Evolutionary conservation across 2,113 vertebrate genomes (phyloP).

Genomic region (Phaethon lepturus): DNA sequence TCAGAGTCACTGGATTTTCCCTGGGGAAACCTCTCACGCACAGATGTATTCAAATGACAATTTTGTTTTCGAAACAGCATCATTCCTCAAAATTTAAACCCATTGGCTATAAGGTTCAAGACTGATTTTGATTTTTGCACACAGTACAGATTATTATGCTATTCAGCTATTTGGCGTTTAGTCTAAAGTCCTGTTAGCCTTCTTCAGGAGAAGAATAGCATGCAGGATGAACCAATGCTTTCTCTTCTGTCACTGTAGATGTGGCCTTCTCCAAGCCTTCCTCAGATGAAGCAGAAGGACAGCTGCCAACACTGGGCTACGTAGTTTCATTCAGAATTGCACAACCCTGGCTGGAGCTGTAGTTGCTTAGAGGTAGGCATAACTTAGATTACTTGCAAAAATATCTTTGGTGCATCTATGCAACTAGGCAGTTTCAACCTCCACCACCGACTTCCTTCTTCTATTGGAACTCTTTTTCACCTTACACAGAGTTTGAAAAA

Average conservation of each 20-base stretch:
- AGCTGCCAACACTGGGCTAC: neutral
- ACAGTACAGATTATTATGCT: neutral
- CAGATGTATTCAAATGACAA: neutral
- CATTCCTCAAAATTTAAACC: neutral
- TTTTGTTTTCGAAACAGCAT: neutral
- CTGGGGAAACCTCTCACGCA: slow-evolving; percentile 20
- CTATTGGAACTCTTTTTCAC: neutral
- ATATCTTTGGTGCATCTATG: neutral
- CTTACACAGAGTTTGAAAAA: neutral
- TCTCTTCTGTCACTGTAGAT: neutral
- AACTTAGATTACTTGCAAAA: neutral
- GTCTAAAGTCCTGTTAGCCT: neutral
- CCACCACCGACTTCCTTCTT: neutral
- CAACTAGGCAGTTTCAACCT: neutral
- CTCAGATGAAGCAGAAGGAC: neutral
- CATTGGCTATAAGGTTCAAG: neutral
- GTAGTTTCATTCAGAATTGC: neutral
- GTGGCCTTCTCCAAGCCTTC: neutral
- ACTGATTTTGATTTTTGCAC: neutral
- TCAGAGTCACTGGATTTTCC: slow-evolving; percentile 22
- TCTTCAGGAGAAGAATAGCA: neutral
- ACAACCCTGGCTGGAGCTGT: neutral
- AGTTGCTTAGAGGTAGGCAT: neutral
- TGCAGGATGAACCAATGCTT: neutral
- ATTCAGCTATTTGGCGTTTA: neutral